Percentiles rank a stretch among this genome's conserved stretches.
Evolutionary conservation across 2,888 invertebrate species (phyloP).

Genomic region (Coelinius sp.): DNA sequence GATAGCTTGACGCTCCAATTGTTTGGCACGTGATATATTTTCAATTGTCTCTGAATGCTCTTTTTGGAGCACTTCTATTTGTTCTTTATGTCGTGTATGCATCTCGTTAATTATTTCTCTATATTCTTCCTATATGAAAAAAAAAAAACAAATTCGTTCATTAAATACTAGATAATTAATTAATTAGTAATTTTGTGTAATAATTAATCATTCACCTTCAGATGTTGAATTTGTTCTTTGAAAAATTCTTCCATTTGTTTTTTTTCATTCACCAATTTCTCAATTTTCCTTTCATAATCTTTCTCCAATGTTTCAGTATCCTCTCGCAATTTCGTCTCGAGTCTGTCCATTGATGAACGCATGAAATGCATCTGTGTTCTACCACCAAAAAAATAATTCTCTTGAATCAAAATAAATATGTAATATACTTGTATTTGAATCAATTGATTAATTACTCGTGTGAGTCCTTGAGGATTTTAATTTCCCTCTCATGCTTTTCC

Average conservation of each 20-base stretch:
- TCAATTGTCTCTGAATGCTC: slow-evolving; percentile 62
- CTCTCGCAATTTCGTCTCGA: slow-evolving; percentile 57
- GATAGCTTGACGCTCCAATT: slow-evolving; percentile 58
- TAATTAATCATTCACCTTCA: slow-evolving; percentile 51
- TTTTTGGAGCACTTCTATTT: slow-evolving; percentile 57
- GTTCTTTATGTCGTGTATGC: slow-evolving; percentile 55
- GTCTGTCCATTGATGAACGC: slow-evolving; percentile 55
- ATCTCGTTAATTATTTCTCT: slow-evolving; percentile 53
- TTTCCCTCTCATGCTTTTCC: slow-evolving; percentile 63
- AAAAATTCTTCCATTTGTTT: slow-evolving; percentile 52
- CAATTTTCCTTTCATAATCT: slow-evolving; percentile 58
- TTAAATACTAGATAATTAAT: neutral
- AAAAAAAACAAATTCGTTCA: neutral
- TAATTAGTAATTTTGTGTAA: too few relatives aligned
- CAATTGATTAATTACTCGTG: slow-evolving; percentile 55
- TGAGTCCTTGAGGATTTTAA: slow-evolving; percentile 61
- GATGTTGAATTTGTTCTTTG: slow-evolving; percentile 56
- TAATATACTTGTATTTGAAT: neutral
- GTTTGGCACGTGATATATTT: slow-evolving; percentile 61
- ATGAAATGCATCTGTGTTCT: slow-evolving; percentile 61
- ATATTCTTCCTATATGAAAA: slow-evolving; percentile 53
- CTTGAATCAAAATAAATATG: neutral
- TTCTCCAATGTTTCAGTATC: slow-evolving; percentile 58
- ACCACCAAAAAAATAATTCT: slow-evolving; percentile 19
- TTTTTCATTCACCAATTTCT: slow-evolving; percentile 58